These are phyloP conservation scores for Mormyrus iriodes DNA, from an alignment of 2,113 vertebrate genomes.

Conservation along the genomic window DNA sequence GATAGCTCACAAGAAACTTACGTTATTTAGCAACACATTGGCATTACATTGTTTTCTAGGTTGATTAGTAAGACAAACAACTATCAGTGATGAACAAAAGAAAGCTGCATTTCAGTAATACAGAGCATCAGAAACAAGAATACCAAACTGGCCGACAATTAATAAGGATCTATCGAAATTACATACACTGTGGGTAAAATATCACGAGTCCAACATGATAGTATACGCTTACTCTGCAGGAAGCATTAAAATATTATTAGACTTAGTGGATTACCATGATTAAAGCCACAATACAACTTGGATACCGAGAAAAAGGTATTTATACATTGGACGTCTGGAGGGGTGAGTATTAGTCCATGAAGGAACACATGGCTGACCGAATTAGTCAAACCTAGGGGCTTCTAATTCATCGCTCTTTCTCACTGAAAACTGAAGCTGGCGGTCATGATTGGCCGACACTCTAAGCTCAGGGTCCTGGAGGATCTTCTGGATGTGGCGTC, in stretches of 20 bases:
- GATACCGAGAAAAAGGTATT: constrained; percentile 2
- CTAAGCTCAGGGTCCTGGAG: background rate
- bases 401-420: background rate
- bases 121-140: background rate
- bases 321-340: constrained; percentile 12
- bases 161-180: background rate
- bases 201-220: background rate
- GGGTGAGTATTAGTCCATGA: background rate
- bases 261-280: constrained; percentile 6
- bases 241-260: constrained; percentile 15
- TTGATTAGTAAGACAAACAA: background rate
- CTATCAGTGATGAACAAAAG: background rate
- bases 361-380: constrained; percentile 19
- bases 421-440: background rate
- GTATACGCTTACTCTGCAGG: constrained; percentile 9
- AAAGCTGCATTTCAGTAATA: background rate
- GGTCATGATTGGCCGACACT: background rate
- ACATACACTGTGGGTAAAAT: background rate
- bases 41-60: background rate
- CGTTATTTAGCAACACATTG: background rate
- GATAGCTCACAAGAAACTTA: background rate
- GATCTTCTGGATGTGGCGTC: background rate
- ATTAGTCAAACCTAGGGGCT: constrained; percentile 11
- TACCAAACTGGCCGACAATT: background rate
- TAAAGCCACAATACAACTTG: background rate